Evolutionary conservation across 2,888 invertebrate genomes (phyloP).

Genomic region (Pyrrhopygopsis socrates): DNA sequence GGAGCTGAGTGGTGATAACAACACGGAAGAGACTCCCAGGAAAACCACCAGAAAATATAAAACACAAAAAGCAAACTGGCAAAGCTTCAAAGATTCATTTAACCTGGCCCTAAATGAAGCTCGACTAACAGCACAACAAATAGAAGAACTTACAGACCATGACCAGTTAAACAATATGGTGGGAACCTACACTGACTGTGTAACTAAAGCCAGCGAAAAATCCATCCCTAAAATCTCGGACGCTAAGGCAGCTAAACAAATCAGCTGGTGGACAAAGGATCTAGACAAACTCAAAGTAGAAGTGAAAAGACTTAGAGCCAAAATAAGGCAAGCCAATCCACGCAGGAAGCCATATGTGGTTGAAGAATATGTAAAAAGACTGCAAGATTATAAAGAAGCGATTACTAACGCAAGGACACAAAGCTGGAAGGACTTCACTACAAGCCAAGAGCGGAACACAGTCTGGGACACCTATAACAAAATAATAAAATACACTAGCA

Average conservation of each 20-base stretch:
- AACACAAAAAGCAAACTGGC: constrained; percentile 13
- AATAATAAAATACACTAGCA: not conserved
- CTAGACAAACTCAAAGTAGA: not conserved
- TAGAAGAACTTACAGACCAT: no score
- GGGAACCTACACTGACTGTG: not conserved
- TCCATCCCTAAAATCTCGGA: not conserved
- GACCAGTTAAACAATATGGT: no score
- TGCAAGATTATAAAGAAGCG: not conserved
- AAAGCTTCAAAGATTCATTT: not conserved
- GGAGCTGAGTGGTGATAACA: no score
- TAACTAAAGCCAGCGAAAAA: not conserved
- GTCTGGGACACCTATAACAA: constrained; percentile 36
- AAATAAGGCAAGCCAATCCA: not conserved
- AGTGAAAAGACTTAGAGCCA: constrained; percentile 17
- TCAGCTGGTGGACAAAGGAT: constrained; percentile 23
- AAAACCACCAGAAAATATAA: constrained; percentile 4
- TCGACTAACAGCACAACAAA: no score
- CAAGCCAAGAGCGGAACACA: constrained; percentile 1
- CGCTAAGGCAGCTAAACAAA: not conserved
- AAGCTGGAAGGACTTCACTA: constrained; percentile 35
- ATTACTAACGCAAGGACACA: not conserved
- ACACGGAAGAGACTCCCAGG: not conserved
- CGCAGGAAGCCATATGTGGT: not conserved
- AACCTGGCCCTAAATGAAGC: no score
- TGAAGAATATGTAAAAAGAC: not conserved